Evolutionary conservation across 2,888 invertebrate species (phyloP).

Genomic region (Cerastoderma edule): DNA sequence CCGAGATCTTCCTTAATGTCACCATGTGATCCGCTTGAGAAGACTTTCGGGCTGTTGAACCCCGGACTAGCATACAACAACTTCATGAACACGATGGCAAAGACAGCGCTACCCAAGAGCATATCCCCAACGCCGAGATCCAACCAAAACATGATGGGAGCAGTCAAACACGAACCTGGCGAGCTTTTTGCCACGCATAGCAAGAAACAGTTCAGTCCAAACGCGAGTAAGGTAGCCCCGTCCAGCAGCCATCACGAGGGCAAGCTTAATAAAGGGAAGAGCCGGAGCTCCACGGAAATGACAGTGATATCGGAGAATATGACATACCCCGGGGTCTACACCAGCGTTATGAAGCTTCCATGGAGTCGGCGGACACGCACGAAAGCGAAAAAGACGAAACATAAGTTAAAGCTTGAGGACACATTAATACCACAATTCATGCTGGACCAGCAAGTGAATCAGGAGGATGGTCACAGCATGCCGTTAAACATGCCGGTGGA

Average conservation of each 20-base stretch:
- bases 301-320: slow-evolving; percentile 76
- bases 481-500: slow-evolving; percentile 6
- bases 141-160: background rate
- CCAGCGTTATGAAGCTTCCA: slow-evolving; percentile 78
- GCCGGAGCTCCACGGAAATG: slow-evolving; percentile 66
- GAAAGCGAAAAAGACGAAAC: slow-evolving; percentile 67
- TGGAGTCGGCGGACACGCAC: slow-evolving; percentile 76
- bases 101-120: slow-evolving; percentile 11
- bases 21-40: slow-evolving; percentile 25
- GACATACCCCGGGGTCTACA: slow-evolving; percentile 76
- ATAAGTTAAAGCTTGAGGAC: slow-evolving; percentile 47
- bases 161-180: background rate
- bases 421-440: slow-evolving; percentile 49
- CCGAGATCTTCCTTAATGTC: slow-evolving; percentile 26
- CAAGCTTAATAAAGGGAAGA: slow-evolving; percentile 26
- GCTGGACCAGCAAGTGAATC: slow-evolving; percentile 42
- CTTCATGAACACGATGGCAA: slow-evolving; percentile 31
- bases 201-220: background rate
- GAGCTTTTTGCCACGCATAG: background rate
- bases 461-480: slow-evolving; percentile 11
- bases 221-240: background rate
- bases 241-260: background rate
- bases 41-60: slow-evolving; percentile 18
- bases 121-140: slow-evolving; percentile 11
- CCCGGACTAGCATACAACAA: slow-evolving; percentile 32